These are phyloP conservation scores for Tokudaia tokunoshimensis DNA, from an alignment of 2,797 vertebrate genomes.

Conservation along the genomic window DNA sequence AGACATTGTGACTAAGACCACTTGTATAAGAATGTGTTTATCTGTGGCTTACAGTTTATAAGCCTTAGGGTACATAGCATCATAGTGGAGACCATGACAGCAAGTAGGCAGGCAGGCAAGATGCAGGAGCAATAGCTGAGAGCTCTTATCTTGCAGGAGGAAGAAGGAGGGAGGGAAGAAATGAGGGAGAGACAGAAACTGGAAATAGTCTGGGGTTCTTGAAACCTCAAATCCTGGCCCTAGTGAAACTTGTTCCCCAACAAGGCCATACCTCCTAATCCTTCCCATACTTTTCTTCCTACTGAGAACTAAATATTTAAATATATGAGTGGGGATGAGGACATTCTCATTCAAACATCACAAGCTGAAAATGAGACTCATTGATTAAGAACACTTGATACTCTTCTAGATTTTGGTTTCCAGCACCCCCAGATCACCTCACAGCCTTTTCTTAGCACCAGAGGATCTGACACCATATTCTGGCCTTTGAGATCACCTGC, in stretches of 20 bases:
- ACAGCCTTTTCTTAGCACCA: background rate
- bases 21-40: background rate
- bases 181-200: background rate
- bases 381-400: background rate
- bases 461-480: background rate
- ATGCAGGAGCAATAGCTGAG: background rate
- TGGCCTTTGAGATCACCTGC: background rate
- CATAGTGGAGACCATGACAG: background rate
- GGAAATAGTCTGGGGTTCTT: background rate
- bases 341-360: background rate
- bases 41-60: background rate
- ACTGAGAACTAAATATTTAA: background rate
- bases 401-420: background rate
- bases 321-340: background rate
- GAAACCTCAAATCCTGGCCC: background rate
- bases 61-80: background rate
- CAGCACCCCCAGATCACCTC: background rate
- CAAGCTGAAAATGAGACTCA: background rate
- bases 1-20: background rate
- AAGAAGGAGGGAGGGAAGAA: too few relatives aligned
- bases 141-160: background rate
- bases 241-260: background rate
- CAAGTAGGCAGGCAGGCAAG: background rate
- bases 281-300: background rate
- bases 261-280: background rate